Evolutionary conservation across 2,888 invertebrate genomes (phyloP), one percentile per base, ranked within the genome.

Genomic region (Mythimna albipuncta): DNA sequence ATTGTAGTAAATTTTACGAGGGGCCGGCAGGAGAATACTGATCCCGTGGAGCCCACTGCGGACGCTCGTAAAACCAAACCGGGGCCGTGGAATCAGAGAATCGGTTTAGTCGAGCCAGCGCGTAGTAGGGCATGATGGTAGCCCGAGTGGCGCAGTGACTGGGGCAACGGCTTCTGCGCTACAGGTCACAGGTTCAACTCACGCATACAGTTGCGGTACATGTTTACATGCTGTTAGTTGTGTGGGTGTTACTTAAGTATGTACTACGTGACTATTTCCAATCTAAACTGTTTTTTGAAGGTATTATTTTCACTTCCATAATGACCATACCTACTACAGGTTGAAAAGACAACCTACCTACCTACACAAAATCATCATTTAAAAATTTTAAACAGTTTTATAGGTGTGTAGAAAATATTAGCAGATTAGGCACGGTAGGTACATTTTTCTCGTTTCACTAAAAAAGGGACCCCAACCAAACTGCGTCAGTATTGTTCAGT

Each of bases 1-100:
- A 82, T 87, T 84, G 85, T 82, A 82, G 79, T 81, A 76, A 75
- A 79, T 59, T 85, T 86, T 85, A 87, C 77, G 86, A 86, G 86
- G 75, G 86, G 72, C 58, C 75, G 72, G 26, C 10, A 59, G 63
- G 50, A 75, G 82, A 76, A 85, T 83, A 78, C 83, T 86, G 83
- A 84, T 75, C 69, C 67, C 41, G 26, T 21, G 61, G 7, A 61
- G 11, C 69, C 72, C 76, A 58, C 77, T 32, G 72, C 32, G 65
- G 65, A 72, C 79, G 77, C 63, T 84, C 87, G 82, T 87, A 79
- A 83, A 80, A 52, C 61, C 47, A 76, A 78, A 52, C 64, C 52
- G 50, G 44, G 26, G 13, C 47, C 62, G 47, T 44, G 13, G 44
- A 54, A 32, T 54, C 16, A 59, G 16, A 64, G 19, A 19, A 57